A percentile compares a stretch with the other conserved stretches of the same genome.
These are phyloP conservation scores for Ctenomys sociabilis DNA, from an alignment of 2,113 vertebrate species.

Conservation along the genomic window DNA sequence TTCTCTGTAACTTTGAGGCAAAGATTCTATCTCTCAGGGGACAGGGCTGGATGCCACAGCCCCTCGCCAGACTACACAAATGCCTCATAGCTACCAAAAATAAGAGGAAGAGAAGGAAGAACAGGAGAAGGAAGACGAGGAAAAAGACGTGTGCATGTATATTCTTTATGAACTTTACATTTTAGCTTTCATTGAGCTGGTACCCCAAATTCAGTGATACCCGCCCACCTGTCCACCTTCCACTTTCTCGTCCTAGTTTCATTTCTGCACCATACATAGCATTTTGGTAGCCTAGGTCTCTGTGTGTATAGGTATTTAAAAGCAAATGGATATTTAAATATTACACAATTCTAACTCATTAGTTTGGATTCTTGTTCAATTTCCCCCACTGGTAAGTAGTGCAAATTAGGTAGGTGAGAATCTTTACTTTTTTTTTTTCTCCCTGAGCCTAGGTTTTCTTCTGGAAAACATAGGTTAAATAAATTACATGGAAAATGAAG, in stretches of 20 bases:
- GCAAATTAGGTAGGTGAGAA: neutral
- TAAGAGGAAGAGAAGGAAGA: too few species aligned
- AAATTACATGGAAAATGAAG: neutral
- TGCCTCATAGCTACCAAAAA: neutral
- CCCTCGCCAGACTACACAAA: neutral
- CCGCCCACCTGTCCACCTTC: neutral
- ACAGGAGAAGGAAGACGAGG: fast-evolving
- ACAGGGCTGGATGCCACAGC: neutral
- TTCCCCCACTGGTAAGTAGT: neutral
- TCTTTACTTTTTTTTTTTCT: neutral
- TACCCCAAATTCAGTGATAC: neutral
- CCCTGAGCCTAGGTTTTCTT: neutral
- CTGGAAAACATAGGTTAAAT: conserved; percentile 36
- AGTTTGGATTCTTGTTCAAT: neutral
- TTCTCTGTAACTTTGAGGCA: conserved; percentile 80
- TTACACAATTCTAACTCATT: neutral
- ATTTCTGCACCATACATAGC: neutral
- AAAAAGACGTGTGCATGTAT: fast-evolving
- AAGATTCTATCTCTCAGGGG: conserved; percentile 56
- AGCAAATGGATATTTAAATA: neutral
- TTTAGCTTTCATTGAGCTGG: neutral
- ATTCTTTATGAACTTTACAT: neutral
- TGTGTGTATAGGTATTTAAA: neutral
- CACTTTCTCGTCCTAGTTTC: neutral
- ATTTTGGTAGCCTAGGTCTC: neutral